Evolutionary conservation across 2,888 invertebrate genomes (phyloP), one percentile per base, ranked within the genome.

Genomic region (Tubulanus polymorphus): DNA sequence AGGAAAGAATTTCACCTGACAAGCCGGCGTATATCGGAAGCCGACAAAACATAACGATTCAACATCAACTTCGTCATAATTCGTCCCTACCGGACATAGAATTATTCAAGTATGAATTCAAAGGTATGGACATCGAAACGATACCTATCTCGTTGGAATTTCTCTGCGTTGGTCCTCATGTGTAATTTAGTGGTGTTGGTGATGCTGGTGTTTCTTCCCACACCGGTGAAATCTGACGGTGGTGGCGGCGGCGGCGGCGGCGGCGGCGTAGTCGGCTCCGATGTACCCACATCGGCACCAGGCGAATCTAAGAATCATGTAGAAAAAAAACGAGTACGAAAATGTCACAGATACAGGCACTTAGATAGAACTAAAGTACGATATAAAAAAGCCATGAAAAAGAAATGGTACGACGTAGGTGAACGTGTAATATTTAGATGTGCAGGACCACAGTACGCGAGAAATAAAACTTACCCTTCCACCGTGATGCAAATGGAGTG

Each of bases 121-220:
- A 41, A 15, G 41, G 41, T 32, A 12, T n/a, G 10, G 35, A 32
- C n/a, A 32, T 32, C 35, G 35, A n/a, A 10, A 12, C 35, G 10
- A 12, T 32, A 32, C 35, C 35, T 23, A 41, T 41, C 15, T 41
- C 41, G 41, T 15, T 41, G 41, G 41, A 41, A 41, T 41, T 41
- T 41, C 41, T 41, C 41, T 41, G 41, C 41, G 41, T 41, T 15
- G 41, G 41, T 32, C 41, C 15, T 5, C 41, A 5, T 41, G 23
- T 23, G 18, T 41, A 5, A 3, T 41, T 23, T 41, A 32, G 10
- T 32, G 35, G 35, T 32, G 35, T 10, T 32, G 35, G n/a, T 32
- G 35, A 32, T 32, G 35, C n/a, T 32, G 35, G 35, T 32, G 35
- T n/a, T 32, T 32, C 35, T 32, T 10, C 35, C 35, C n/a, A 12